A percentile compares a stretch with the other conserved stretches of the same genome.
Evolutionary conservation across 1,140 invertebrate species (phyloP).

Genomic region (Tetragonula clypearis): DNA sequence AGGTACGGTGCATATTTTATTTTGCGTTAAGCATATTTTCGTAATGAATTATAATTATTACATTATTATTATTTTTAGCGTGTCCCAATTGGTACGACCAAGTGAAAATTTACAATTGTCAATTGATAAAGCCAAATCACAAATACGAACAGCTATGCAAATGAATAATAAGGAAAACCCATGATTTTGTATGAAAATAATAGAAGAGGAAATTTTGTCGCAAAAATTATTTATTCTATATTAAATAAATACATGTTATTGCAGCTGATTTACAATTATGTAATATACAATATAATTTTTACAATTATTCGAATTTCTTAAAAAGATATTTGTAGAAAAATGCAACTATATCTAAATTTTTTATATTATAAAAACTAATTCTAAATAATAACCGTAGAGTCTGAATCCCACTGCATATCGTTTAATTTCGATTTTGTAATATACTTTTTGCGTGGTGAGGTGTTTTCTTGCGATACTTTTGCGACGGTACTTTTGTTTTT

Average conservation of each 20-base stretch:
- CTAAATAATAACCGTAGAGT: conserved; percentile 73
- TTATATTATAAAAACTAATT: background rate
- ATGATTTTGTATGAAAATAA: conserved; percentile 19
- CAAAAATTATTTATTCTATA: conserved; percentile 53
- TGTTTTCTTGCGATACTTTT: conserved; percentile 74
- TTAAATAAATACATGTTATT: conserved; percentile 38
- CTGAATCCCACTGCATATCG: conserved; percentile 72
- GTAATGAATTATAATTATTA: conserved; percentile 14
- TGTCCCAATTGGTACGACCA: conserved; percentile 68
- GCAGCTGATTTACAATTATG: background rate
- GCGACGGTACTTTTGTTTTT: conserved; percentile 61
- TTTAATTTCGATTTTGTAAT: conserved; percentile 65
- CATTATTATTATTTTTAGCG: conserved; percentile 65
- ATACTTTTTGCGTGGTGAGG: conserved; percentile 67
- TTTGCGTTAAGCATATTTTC: background rate
- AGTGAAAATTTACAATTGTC: conserved; percentile 71
- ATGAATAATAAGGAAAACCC: conserved; percentile 37
- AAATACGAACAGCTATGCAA: conserved; percentile 72
- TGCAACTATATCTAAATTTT: background rate
- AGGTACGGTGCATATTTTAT: conserved; percentile 56
- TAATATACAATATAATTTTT: conserved; percentile 5
- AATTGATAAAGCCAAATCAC: conserved; percentile 69
- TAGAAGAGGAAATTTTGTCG: background rate
- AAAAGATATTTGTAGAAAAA: background rate
- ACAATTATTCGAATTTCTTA: background rate